These are phyloP conservation scores for Antidorcas marsupialis DNA, from an alignment of 2,113 vertebrate species.

Conservation along the genomic window DNA sequence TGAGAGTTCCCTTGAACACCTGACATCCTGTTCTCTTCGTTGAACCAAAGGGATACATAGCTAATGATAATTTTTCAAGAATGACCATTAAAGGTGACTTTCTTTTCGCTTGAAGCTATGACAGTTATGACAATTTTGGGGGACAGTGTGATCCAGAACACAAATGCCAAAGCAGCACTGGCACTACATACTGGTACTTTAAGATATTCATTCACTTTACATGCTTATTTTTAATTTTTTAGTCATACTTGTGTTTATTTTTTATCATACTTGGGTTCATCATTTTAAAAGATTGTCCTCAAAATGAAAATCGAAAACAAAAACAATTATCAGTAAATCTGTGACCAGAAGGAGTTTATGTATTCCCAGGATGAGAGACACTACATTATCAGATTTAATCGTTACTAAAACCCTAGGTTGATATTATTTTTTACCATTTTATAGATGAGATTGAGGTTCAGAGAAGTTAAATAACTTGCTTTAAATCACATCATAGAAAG, in stretches of 20 bases:
- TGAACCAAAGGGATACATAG: background rate
- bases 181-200: background rate
- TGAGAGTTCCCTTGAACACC: background rate
- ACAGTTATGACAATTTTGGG: background rate
- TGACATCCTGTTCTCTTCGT: background rate
- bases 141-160: background rate
- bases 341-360: background rate
- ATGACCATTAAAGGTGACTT: background rate
- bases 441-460: background rate
- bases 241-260: background rate
- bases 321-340: background rate
- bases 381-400: background rate
- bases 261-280: background rate
- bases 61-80: conserved; percentile 2
- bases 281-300: background rate
- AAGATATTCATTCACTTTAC: background rate
- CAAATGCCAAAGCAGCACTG: background rate
- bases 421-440: background rate
- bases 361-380: background rate
- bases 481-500: background rate
- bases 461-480: background rate
- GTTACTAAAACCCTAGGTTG: background rate
- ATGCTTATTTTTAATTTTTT: background rate
- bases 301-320: background rate
- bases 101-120: background rate